Base-by-base conservation (phyloP, 2,888 invertebrate species). In the Bembecia ichneumoniformis region DNA sequence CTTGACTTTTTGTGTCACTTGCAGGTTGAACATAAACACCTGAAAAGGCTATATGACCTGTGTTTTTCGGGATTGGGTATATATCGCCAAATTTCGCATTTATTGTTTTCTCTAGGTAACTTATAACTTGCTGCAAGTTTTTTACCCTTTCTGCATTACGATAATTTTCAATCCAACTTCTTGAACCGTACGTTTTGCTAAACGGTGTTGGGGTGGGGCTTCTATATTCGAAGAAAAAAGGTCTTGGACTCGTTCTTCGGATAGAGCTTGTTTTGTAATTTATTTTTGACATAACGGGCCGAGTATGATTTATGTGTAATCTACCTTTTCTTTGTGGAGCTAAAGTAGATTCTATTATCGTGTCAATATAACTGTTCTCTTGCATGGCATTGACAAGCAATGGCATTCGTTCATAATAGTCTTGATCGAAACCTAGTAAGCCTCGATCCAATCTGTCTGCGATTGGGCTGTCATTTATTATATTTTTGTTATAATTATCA, bases 371-470 rank as follows among this genome's bases (percentile, higher is more conserved):
- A 54, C 66, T 77, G 50, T 71, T 77, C 63, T 87, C 87, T 66
- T 86, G 84, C 57, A 87, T 65, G 13, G 82, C 81, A 51, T 87
- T 87, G n/a, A 87, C 76, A 36, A 87, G 71, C 20, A 87, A 63
- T 3, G 87, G 86, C 84, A 87, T 86, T 67, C 71, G 78, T 69
- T 83, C 82, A 58, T 73, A 84, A 56, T 83, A 84, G 55, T 86
- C 84, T 68, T 86, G 86, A 49, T 87, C 86, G 43, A 83, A 78
- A 50, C 82, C 84, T 49, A 84, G 82, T 58, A 74, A 74, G 46
- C 67, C 78, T 57, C 84, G 67, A 55, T 82, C 82, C 44, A 87
- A 72, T 63, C 75, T 74, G 49, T 83, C 82, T 16, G 86, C 87
- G 40, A 79, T 66, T 7, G 87, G 87, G 28, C 57, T 66, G 49